Evolutionary conservation across 2,113 vertebrate genomes (phyloP), one percentile per base, ranked within the genome.

Genomic region (Catharus bicknelli): DNA sequence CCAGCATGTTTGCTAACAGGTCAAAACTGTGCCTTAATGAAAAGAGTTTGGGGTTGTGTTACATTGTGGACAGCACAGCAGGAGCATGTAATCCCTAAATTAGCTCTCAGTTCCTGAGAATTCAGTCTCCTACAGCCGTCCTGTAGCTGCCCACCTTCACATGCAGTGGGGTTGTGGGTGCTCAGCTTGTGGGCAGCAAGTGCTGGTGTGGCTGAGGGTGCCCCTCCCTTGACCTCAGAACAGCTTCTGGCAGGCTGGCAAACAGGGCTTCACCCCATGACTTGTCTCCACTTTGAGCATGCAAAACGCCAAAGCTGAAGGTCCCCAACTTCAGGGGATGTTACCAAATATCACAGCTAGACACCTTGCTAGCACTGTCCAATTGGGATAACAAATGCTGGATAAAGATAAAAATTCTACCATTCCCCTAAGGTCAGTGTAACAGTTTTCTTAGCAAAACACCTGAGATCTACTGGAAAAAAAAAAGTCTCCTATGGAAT

Each of bases 391-490:
- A 40, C 43, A 83, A 83, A 74, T 61, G 66, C 50, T 87, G 58
- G 27, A 84, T 83, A 80, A 92, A 94, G 53, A 63, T 5, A 69
- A 89, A 82, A 45, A 76, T 83, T 72, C 84, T 83, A 85, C 58
- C 68, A 25, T 76, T 80, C 17, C 55, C 63, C 15, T 87, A 73
- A 61, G 66, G 59, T 86, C 34, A 62, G 4, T 9, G 16, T 29
- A 82, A 78, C 63, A 42, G 67, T 93, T 95, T 90, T 85, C 51
- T 83, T 86, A 62, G 58, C 45, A 91, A 95, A 94, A 88, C 59
- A 95, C 55, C 55, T 85, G 74, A 85, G 70, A 85, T 19, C 32
- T 77, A 75, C 57, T 30, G 1, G n/a, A n/a, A 43, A 75, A 89
- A 75, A 86, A 34, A 50, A 42, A 12, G 13, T 45, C 47, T 92